Conservation (phyloP, 2,113 vertebrate species). For the Campylorhamphus procurvoides region DNA sequence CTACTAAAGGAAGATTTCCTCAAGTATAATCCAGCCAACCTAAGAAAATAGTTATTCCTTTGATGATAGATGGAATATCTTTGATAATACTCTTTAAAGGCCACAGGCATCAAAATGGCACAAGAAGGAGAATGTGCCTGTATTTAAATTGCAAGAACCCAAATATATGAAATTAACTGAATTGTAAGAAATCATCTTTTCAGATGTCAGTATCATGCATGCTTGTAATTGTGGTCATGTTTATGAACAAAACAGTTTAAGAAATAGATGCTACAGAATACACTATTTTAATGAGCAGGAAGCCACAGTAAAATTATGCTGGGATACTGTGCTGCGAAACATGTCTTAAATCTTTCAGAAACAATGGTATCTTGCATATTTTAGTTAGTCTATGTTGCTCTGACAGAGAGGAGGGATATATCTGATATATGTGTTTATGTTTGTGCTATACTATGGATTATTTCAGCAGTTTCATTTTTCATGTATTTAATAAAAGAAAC, state of each 20-base stretch:
- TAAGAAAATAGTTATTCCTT: background rate
- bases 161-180: background rate
- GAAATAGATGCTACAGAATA: background rate
- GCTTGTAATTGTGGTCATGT: background rate
- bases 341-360: background rate
- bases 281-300: background rate
- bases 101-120: background rate
- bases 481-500: background rate
- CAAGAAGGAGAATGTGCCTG: background rate
- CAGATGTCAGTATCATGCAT: background rate
- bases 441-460: background rate
- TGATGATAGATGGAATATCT: background rate
- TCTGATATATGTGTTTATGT: background rate
- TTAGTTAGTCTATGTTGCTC: background rate
- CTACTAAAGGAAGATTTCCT: background rate
- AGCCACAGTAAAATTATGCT: background rate
- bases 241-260: conserved; percentile 17
- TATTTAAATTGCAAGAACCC: background rate
- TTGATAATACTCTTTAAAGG: background rate
- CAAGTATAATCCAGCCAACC: background rate
- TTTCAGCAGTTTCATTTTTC: background rate
- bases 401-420: background rate
- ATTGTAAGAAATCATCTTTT: background rate
- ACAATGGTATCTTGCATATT: background rate
- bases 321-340: background rate